A percentile compares a stretch with the other conserved stretches of the same genome.
These are phyloP conservation scores for Pteropus rufus DNA, from an alignment of 2,797 vertebrate species.

Conservation along the genomic window DNA sequence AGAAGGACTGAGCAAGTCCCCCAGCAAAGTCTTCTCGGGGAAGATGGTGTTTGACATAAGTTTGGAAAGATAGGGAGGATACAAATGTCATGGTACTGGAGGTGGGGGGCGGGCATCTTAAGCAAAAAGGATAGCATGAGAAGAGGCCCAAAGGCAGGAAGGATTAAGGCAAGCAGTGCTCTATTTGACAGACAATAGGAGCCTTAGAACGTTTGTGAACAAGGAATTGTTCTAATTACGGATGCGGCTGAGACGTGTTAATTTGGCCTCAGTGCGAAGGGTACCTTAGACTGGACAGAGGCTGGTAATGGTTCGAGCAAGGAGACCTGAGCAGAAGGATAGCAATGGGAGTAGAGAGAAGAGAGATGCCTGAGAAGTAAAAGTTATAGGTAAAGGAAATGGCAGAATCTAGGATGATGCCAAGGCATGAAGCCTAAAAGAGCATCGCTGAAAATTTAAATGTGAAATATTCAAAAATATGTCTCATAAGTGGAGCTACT, in stretches of 20 bases:
- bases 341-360: neutral
- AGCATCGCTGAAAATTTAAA: slow-evolving; percentile 38
- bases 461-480: slow-evolving; percentile 41
- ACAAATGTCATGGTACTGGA: neutral
- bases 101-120: neutral
- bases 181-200: neutral
- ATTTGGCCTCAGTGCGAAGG: neutral
- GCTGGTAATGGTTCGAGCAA: neutral
- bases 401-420: slow-evolving; percentile 14
- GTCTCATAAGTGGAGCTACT: slow-evolving; percentile 1
- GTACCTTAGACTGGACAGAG: neutral
- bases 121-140: neutral
- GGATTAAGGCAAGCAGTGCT: neutral
- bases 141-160: neutral
- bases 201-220: neutral
- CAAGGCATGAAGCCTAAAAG: slow-evolving; percentile 19
- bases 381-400: neutral
- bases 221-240: neutral
- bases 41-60: neutral
- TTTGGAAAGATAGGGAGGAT: neutral
- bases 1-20: neutral
- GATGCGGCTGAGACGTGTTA: neutral
- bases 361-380: neutral
- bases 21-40: neutral
- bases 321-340: neutral